Conservation (phyloP, 2,888 invertebrate genomes). For the Ommatoiulus sabulosus region DNA sequence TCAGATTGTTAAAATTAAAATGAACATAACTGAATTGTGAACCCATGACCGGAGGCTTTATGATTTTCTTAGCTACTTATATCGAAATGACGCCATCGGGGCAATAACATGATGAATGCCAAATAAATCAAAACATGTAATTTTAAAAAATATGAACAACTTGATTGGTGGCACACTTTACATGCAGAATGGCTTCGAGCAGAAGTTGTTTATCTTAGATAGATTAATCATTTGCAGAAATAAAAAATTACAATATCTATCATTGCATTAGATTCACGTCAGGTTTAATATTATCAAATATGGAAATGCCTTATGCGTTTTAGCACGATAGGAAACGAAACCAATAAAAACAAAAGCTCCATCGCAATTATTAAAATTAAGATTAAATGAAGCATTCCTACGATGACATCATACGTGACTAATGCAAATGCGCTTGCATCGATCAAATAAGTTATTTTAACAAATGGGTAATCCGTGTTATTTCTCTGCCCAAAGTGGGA, state of each 20-base stretch:
- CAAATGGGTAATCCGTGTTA: no score
- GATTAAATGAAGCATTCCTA: not conserved
- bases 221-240: not conserved
- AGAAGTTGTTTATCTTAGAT: not conserved
- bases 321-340: not conserved
- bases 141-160: not conserved
- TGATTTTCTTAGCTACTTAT: no score
- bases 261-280: not conserved
- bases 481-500: no score
- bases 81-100: no score
- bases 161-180: not conserved
- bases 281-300: conserved; percentile 13
- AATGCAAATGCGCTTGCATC: not conserved
- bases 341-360: not conserved
- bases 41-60: no score
- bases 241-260: not conserved
- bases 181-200: not conserved
- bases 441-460: no score
- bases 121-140: not conserved
- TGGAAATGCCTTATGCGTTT: not conserved
- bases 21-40: no score
- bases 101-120: not conserved
- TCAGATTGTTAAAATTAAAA: no score
- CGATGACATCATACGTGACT: not conserved
- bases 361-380: not conserved